phyloP scores from a whole-genome alignment of 2,113 vertebrate species.

The Onychostruthus taczanowskii region DNA sequence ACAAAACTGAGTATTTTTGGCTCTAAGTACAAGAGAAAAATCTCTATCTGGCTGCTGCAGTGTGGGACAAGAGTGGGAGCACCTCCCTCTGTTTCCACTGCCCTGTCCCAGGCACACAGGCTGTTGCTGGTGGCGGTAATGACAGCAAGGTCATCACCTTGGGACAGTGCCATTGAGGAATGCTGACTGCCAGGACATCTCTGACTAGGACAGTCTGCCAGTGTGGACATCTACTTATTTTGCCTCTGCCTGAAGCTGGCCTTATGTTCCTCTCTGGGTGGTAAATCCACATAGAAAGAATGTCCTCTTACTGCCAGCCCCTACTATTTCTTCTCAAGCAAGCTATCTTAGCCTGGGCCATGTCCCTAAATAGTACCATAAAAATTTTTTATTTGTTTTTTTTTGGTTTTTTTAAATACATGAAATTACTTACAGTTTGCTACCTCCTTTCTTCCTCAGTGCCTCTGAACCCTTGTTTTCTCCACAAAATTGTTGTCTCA shows the following conservation, averaged over 20 bases:
- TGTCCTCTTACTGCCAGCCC: neutral
- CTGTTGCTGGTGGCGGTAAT: neutral
- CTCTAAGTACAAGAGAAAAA: neutral
- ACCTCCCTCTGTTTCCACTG: rapidly evolving
- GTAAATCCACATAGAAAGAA: neutral
- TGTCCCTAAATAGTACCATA: neutral
- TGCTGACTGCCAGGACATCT: neutral
- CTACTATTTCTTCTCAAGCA: neutral
- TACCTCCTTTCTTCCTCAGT: neutral
- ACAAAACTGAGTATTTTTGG: neutral
- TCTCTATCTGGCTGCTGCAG: rapidly evolving
- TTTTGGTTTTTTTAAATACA: neutral
- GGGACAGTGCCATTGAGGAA: neutral
- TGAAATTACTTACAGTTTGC: neutral
- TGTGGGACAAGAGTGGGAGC: neutral
- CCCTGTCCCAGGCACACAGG: neutral
- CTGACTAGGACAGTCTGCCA: neutral
- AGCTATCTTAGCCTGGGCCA: neutral
- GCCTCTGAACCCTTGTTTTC: neutral
- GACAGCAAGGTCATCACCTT: neutral
- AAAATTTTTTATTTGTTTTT: neutral
- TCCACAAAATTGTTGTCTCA: neutral
- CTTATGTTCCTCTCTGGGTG: neutral
- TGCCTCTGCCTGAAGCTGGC: neutral
- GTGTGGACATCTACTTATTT: neutral